phyloP scores from a whole-genome alignment of 2,797 vertebrate genomes.

The Chiroxiphia lanceolata region DNA sequence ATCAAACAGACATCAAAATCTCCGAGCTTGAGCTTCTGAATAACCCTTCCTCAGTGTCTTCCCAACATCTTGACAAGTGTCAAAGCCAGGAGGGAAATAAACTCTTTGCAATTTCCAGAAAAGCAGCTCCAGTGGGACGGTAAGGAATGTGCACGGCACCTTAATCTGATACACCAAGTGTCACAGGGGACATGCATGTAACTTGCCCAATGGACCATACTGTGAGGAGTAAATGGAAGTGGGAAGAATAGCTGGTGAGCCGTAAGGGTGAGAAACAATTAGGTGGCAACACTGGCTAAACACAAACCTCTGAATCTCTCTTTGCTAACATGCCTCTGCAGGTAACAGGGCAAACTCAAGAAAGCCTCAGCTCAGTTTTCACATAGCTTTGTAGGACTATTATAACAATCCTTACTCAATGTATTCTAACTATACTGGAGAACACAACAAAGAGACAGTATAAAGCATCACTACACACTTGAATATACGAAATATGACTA shows the following conservation, averaged over 20 bases:
- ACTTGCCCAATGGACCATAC: neutral
- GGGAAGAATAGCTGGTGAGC: neutral
- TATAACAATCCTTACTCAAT: neutral
- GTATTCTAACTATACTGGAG: neutral
- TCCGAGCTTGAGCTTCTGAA: neutral
- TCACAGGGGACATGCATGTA: fast-evolving
- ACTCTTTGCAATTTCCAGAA: neutral
- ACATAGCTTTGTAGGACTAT: neutral
- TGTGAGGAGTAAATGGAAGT: neutral
- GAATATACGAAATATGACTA: neutral
- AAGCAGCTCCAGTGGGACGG: neutral
- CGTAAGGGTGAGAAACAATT: neutral
- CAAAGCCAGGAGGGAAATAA: neutral
- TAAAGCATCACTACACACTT: neutral
- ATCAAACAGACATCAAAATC: neutral
- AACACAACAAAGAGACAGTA: neutral
- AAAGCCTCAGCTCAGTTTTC: neutral
- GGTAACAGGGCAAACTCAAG: neutral
- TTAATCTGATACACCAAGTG: neutral
- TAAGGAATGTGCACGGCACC: neutral
- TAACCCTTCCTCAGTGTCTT: neutral
- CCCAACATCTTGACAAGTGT: neutral
- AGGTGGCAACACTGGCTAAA: neutral
- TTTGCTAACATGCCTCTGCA: neutral
- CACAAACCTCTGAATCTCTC: neutral